Conservation (phyloP, 2,113 vertebrate genomes). For the Gadus chalcogrammus region DNA sequence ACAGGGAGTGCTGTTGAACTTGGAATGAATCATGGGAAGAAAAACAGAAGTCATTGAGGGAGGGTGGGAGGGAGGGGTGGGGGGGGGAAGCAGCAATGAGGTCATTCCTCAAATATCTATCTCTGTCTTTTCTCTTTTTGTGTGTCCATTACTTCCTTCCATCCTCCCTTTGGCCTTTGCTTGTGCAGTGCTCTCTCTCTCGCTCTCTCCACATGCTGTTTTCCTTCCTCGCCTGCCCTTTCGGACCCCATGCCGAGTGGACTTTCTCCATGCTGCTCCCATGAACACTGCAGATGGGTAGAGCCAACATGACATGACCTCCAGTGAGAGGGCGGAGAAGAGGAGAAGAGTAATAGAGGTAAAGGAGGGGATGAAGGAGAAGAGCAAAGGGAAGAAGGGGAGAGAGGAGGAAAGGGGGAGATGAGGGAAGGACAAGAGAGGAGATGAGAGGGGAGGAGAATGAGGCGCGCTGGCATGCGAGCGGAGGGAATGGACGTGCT, state of each 20-base stretch:
- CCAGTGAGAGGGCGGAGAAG: no score
- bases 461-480: background rate
- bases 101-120: conserved; percentile 47
- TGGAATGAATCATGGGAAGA: conserved; percentile 56
- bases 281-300: no score
- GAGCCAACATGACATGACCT: no score
- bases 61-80: background rate
- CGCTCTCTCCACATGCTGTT: background rate
- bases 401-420: background rate
- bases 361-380: no score
- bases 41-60: conserved; percentile 30
- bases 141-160: background rate
- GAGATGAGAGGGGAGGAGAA: background rate
- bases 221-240: background rate
- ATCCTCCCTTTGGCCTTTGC: background rate
- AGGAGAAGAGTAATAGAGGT: background rate
- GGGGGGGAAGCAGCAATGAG: conserved; percentile 36
- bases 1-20: conserved; percentile 43
- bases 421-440: background rate
- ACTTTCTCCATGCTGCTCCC: background rate
- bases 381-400: background rate
- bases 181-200: background rate
- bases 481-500: background rate
- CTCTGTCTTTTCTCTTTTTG: background rate
- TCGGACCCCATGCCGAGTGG: background rate